These are phyloP conservation scores for Chiloscyllium plagiosum DNA, from an alignment of 2,113 vertebrate species.

Conservation along the genomic window DNA sequence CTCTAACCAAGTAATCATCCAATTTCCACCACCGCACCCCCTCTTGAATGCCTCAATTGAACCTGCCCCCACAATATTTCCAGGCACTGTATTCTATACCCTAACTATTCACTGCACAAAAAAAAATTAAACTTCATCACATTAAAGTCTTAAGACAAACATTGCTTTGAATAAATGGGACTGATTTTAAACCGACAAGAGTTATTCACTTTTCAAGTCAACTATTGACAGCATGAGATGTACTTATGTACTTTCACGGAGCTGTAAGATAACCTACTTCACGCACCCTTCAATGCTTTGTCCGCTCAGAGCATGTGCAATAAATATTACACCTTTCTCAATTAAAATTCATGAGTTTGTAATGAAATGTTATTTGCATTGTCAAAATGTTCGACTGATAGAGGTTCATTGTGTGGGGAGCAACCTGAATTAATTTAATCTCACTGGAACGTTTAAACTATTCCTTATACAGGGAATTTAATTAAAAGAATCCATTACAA, in stretches of 20 bases:
- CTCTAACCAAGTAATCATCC: no score
- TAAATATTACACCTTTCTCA: slow-evolving; percentile 8
- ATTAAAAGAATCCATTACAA: slow-evolving; percentile 19
- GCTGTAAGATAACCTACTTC: not conserved
- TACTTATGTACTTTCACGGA: not conserved
- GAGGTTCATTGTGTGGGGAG: not conserved
- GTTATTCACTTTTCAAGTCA: not conserved
- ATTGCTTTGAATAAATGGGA: not conserved
- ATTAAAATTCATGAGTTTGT: slow-evolving; percentile 24
- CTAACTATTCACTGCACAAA: no score
- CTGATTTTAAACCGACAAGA: not conserved
- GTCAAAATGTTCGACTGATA: not conserved
- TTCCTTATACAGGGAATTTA: not conserved
- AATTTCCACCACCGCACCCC: no score
- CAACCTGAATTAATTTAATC: slow-evolving; percentile 19
- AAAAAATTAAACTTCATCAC: not conserved
- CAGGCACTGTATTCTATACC: no score
- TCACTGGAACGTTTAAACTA: not conserved
- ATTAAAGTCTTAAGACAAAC: not conserved
- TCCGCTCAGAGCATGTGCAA: not conserved
- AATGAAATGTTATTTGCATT: slow-evolving; percentile 18
- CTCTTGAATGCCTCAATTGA: no score
- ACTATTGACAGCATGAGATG: no score
- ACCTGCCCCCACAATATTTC: no score
- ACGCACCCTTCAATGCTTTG: not conserved